These are phyloP conservation scores for Diloba caeruleocephala DNA, from an alignment of 2,888 invertebrate species.

Conservation along the genomic window DNA sequence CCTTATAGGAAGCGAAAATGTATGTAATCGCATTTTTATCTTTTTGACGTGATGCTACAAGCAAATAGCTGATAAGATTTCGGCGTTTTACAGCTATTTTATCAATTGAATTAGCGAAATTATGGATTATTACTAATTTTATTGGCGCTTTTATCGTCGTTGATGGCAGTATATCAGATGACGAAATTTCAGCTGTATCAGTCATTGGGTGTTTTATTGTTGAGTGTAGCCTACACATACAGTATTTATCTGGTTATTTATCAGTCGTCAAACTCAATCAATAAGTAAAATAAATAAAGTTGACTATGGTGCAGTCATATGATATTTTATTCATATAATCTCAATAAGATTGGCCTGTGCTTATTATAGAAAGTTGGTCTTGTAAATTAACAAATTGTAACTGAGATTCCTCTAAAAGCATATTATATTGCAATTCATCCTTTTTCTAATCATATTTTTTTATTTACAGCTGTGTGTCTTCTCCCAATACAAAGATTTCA, in stretches of 20 bases:
- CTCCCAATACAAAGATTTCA: constrained; percentile 98
- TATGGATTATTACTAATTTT: constrained; percentile 36
- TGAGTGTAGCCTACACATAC: neutral
- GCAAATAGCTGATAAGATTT: constrained; percentile 41
- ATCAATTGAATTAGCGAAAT: constrained; percentile 23
- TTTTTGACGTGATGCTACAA: constrained; percentile 50
- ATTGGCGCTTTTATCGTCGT: constrained; percentile 20
- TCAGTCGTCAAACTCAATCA: constrained; percentile 30
- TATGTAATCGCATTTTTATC: constrained; percentile 44
- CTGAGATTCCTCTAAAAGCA: too few relatives aligned
- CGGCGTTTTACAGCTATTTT: constrained; percentile 22
- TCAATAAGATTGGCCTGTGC: too few relatives aligned
- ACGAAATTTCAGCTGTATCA: neutral
- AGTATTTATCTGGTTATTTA: constrained; percentile 14
- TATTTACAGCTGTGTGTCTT: constrained; percentile 96
- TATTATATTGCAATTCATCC: too few relatives aligned
- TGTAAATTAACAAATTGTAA: too few relatives aligned
- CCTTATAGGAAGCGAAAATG: constrained; percentile 35
- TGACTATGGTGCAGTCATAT: too few relatives aligned
- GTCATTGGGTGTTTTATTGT: neutral
- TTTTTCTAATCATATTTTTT: constrained; percentile 21
- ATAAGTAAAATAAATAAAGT: too few relatives aligned
- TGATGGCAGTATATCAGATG: constrained; percentile 18
- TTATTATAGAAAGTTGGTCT: too few relatives aligned
- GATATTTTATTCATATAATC: too few relatives aligned